Evolutionary conservation across 1,140 invertebrate genomes (phyloP).

Genomic region (Pseudoatta argentina): DNA sequence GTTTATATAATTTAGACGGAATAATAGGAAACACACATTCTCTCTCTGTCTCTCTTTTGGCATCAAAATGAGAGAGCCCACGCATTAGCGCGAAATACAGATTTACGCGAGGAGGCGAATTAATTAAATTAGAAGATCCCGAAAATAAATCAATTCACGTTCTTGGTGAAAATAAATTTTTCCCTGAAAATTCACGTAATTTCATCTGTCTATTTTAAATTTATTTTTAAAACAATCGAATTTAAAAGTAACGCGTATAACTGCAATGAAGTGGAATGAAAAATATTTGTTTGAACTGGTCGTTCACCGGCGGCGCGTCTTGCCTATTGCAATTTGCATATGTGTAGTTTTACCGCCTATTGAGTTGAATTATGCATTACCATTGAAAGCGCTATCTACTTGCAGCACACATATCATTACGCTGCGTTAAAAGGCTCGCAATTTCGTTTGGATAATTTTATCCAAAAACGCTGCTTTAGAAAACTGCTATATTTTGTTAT

Average conservation of each 20-base stretch:
- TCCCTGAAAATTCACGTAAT: background rate
- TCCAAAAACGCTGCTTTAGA: background rate
- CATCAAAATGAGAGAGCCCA: background rate
- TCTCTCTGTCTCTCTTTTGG: no score
- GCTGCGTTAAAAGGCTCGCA: background rate
- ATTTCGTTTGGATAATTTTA: constrained; percentile 32
- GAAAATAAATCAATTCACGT: background rate
- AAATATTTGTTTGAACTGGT: constrained; percentile 16
- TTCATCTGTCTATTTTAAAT: background rate
- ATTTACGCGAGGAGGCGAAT: background rate
- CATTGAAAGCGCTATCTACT: constrained; percentile 31
- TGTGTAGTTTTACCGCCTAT: constrained; percentile 24
- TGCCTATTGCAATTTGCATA: constrained; percentile 1
- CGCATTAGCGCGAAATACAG: background rate
- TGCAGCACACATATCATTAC: background rate
- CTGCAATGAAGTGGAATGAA: background rate
- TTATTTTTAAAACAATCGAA: background rate
- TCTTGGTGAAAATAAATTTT: background rate
- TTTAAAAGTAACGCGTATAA: background rate
- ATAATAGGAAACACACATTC: constrained; percentile 9
- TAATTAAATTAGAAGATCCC: background rate
- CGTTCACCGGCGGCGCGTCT: constrained; percentile 22
- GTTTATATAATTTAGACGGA: constrained; percentile 48
- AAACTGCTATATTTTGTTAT: background rate
- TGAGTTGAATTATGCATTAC: constrained; percentile 33